Base-by-base conservation (phyloP, 2,888 invertebrate species). In the Xylota sylvarum region DNA sequence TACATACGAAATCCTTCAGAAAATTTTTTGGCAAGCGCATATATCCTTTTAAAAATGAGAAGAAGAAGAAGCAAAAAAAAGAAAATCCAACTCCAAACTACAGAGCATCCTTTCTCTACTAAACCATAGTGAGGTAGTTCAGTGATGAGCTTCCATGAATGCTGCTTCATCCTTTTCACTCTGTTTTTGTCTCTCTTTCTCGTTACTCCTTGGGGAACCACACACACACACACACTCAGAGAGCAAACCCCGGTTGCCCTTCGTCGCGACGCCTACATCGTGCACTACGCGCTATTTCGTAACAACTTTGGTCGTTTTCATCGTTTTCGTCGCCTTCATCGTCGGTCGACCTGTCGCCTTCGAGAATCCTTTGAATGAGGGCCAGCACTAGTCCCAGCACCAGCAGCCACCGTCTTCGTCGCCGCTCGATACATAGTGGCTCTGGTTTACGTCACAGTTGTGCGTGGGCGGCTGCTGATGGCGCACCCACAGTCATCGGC, bases 401-500 rank as follows among this genome's bases (percentile, higher is more conserved):
- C 56, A 69, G 23, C 35, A 70, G 10, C 48, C 52, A 72, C 19
- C 32, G 58, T 62, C 64, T 62, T 35, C 37, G 40, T 46, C 50
- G 64, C 64, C 76, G 85, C 60, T 85, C 85, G 70, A 85, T 85
- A 9, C 37, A 85, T 58, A 60, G 76, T 85, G 82, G 73, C 73
- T 43, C 14, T 74, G 77, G 91, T 90, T 92, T 92, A 92, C 92
- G 92, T 92, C 92, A 92, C 92, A 91, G 89, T 90, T 89, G 85
- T 90, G 91, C 92, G 92, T 92, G 92, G 92, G 92, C 90, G 92
- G 92, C 92, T 91, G 90, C 90, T 92, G 89, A 89, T 90, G 92
- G 91, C 92, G 91, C 91, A 92, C 91, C 92, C 91, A 91, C 91
- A 89, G 89, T 88, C 89, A 82, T 82, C 78, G 73, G 69, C 73